phyloP scores from a whole-genome alignment of 1,140 invertebrate species.

The Druon quercuslanigerum region DNA sequence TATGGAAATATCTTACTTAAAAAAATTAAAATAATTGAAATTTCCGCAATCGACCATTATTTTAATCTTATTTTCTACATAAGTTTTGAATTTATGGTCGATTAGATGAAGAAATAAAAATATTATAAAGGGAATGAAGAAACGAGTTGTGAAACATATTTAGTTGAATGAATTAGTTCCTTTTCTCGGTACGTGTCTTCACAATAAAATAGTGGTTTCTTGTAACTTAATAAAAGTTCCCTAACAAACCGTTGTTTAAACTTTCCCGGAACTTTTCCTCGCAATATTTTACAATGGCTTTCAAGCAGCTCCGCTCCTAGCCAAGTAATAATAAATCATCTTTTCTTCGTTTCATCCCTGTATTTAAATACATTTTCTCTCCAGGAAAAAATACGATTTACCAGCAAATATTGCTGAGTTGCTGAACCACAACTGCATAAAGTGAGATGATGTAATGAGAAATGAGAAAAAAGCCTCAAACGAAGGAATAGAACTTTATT shows the following conservation, averaged over 20 bases:
- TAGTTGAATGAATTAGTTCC: not conserved
- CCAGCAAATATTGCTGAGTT: not conserved
- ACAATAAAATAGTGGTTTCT: constrained; percentile 23
- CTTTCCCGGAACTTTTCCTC: constrained; percentile 15
- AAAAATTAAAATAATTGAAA: no score
- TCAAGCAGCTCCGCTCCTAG: constrained; percentile 3
- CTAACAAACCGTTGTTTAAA: constrained; percentile 31
- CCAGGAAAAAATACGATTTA: not conserved
- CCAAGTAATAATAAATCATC: constrained; percentile 31
- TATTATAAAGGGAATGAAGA: no score
- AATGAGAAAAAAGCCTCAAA: no score
- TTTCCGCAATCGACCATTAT: no score
- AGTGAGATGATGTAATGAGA: not conserved
- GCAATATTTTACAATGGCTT: constrained; percentile 31
- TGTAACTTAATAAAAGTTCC: constrained; percentile 29
- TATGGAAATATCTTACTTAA: no score
- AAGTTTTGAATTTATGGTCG: no score
- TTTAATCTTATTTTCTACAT: no score
- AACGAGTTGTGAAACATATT: not conserved
- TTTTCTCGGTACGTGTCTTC: constrained; percentile 2
- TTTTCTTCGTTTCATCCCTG: constrained; percentile 26
- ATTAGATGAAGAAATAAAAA: no score
- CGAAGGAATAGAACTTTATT: no score
- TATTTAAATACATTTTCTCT: constrained; percentile 23
- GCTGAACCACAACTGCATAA: not conserved